Evolutionary conservation across 1,140 invertebrate species (phyloP).

Genomic region (Diorhabda carinulata): DNA sequence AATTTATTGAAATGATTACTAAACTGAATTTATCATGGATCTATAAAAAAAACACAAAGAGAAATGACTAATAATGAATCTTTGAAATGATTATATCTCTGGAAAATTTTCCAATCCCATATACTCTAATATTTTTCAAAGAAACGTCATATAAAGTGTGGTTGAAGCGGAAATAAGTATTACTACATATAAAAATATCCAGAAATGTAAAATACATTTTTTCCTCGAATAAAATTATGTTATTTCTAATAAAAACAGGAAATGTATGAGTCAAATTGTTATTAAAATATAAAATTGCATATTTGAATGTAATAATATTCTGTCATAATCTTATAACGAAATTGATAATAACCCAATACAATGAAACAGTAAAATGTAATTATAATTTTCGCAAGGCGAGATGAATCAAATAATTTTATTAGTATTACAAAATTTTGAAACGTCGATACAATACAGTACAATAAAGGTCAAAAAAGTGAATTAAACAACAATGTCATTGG

Average conservation of each 20-base stretch:
- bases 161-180: too few species aligned
- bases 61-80: background rate
- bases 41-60: background rate
- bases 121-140: conserved; percentile 2
- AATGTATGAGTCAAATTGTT: too few species aligned
- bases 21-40: background rate
- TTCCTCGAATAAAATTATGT: too few species aligned
- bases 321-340: too few species aligned
- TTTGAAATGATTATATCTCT: background rate
- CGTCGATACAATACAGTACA: background rate
- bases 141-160: too few species aligned
- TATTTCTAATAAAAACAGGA: too few species aligned
- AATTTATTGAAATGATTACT: background rate
- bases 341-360: too few species aligned
- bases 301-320: too few species aligned
- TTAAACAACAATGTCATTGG: conserved; percentile 11
- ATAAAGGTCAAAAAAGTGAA: conserved; percentile 18
- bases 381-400: background rate
- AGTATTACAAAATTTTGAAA: background rate
- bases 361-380: background rate
- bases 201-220: too few species aligned
- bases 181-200: too few species aligned
- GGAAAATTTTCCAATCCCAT: background rate
- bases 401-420: background rate
- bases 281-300: too few species aligned